These are phyloP conservation scores for Steinernema khuongi DNA, from an alignment of 1,140 invertebrate species.

Conservation along the genomic window DNA sequence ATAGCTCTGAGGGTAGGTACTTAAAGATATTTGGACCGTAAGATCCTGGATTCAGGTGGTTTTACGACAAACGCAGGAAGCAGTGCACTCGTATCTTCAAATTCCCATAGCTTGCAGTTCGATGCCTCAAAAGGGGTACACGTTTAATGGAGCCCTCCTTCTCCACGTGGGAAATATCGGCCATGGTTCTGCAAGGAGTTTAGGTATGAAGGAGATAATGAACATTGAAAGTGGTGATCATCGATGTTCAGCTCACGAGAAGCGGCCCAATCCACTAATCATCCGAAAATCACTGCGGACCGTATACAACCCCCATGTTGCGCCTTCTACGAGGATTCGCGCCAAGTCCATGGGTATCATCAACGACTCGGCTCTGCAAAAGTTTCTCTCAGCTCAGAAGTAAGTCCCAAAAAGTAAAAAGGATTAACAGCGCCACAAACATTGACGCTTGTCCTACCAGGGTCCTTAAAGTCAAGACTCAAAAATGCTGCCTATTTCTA, in stretches of 20 bases:
- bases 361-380: neutral
- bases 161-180: neutral
- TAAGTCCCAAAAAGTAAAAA: too few relatives aligned
- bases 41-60: neutral
- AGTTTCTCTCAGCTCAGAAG: neutral
- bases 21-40: too few relatives aligned
- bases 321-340: neutral
- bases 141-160: neutral
- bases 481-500: too few relatives aligned
- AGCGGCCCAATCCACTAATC: slow-evolving; percentile 4
- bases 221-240: too few relatives aligned
- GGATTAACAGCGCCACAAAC: too few relatives aligned
- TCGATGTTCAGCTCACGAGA: neutral
- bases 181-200: neutral
- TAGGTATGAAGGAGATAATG: neutral
- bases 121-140: neutral
- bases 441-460: too few relatives aligned
- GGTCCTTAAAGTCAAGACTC: too few relatives aligned
- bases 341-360: neutral
- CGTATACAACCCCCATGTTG: neutral
- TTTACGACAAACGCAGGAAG: neutral
- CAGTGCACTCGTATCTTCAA: neutral
- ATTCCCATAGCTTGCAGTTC: neutral
- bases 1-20: neutral
- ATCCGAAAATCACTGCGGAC: neutral